Evolutionary conservation across 2,113 vertebrate genomes (phyloP).

Genomic region (Maccullochella peelii): DNA sequence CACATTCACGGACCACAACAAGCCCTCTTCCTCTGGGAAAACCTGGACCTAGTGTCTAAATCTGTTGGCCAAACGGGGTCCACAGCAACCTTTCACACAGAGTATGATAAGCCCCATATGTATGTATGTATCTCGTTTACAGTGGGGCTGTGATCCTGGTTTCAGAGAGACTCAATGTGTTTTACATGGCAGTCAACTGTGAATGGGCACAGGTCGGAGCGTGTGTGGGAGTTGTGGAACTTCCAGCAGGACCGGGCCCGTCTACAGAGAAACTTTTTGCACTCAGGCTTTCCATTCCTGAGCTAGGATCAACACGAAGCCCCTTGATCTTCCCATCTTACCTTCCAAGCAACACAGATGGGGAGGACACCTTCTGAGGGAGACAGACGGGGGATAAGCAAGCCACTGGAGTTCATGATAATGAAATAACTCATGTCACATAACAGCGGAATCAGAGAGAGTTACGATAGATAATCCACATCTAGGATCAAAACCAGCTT

Average conservation of each 20-base stretch:
- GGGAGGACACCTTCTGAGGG: conserved; percentile 35
- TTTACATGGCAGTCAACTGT: conserved; percentile 75
- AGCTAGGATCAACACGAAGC: conserved; percentile 75
- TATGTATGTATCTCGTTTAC: conserved; percentile 43
- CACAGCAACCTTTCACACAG: not conserved
- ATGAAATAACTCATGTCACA: conserved; percentile 67
- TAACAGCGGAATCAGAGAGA: conserved; percentile 16
- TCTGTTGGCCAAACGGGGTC: conserved; percentile 54
- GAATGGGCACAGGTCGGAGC: conserved; percentile 68
- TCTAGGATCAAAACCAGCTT: conserved; percentile 54
- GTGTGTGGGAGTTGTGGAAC: conserved; percentile 67
- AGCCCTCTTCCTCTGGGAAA: conserved; percentile 45
- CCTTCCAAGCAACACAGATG: conserved; percentile 54
- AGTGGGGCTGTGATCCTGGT: conserved; percentile 23
- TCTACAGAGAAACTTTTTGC: conserved; percentile 74
- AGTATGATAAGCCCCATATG: not conserved
- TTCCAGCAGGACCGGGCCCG: conserved; percentile 64
- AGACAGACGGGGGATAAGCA: conserved; percentile 17
- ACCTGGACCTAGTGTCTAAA: conserved; percentile 35
- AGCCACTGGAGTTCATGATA: conserved; percentile 61
- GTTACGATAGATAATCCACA: conserved; percentile 51
- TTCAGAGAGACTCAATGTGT: conserved; percentile 62
- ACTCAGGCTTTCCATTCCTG: conserved; percentile 80
- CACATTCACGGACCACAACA: conserved; percentile 63
- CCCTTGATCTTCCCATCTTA: conserved; percentile 76